Evolutionary conservation across 2,888 invertebrate species (phyloP).

Genomic region (Pherbina coryleti): DNA sequence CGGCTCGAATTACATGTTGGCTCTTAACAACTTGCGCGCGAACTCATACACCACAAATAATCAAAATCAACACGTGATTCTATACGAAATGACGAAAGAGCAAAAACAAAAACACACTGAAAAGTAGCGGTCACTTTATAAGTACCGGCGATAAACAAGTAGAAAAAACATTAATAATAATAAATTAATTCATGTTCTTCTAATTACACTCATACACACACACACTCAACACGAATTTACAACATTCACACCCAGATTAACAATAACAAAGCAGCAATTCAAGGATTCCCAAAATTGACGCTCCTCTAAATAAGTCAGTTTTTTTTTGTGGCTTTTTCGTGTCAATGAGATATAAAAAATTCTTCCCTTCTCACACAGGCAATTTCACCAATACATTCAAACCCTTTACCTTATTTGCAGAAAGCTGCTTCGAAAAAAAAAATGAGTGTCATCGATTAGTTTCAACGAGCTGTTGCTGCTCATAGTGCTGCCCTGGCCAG

Average conservation of each 20-base stretch:
- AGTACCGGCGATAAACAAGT: neutral
- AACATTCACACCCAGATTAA: conserved; percentile 10
- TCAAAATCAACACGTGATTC: conserved; percentile 25
- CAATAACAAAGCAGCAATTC: neutral
- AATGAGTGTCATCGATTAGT: conserved; percentile 16
- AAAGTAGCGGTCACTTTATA: neutral
- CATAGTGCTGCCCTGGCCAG: neutral
- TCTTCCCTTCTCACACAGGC: neutral
- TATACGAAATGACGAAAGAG: neutral
- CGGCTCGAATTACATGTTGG: neutral
- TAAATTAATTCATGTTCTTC: conserved; percentile 23
- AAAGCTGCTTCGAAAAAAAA: neutral
- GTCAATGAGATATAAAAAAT: conserved; percentile 6
- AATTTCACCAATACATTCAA: neutral
- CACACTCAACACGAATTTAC: neutral
- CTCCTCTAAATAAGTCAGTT: conserved; percentile 18
- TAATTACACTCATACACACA: neutral
- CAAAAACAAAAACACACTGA: neutral
- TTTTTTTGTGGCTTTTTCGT: conserved; percentile 6
- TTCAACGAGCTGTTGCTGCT: neutral
- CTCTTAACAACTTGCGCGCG: neutral
- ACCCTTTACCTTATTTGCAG: neutral
- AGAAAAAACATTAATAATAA: conserved; percentile 8
- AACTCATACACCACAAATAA: conserved; percentile 2
- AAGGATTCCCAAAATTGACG: neutral